phyloP scores from a whole-genome alignment of 1,140 invertebrate species.

The Helicoverpa zea region DNA sequence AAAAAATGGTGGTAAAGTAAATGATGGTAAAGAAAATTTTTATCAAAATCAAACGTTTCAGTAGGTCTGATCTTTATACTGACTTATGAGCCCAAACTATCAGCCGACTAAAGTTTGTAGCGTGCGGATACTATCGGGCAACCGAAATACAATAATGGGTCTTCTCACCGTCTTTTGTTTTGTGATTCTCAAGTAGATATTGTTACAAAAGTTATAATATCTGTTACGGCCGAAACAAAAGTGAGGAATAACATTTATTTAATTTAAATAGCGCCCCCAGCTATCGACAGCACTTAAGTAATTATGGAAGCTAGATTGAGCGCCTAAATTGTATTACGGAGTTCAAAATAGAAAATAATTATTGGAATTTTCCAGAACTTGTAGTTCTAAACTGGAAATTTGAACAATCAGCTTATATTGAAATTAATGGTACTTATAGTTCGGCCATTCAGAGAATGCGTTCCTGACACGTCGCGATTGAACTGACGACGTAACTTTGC shows the following conservation, averaged over 20 bases:
- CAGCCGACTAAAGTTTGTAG: no score
- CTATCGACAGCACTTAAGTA: not conserved
- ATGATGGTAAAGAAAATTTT: no score
- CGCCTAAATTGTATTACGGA: not conserved
- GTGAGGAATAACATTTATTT: constrained; percentile 8
- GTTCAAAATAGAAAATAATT: constrained; percentile 18
- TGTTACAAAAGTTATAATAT: not conserved
- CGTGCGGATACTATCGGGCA: no score
- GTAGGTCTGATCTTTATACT: no score
- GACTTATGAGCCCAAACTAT: no score
- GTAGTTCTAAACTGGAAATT: not conserved
- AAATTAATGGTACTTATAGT: not conserved
- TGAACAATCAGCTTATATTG: constrained; percentile 1
- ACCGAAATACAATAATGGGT: no score
- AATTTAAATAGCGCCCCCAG: not conserved
- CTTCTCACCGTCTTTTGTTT: not conserved
- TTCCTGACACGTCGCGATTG: no score
- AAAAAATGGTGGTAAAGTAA: no score
- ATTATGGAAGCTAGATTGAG: constrained; percentile 7
- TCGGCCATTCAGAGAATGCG: no score
- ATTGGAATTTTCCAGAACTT: constrained; percentile 4
- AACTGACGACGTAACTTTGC: no score
- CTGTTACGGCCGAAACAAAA: not conserved
- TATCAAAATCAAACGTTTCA: no score
- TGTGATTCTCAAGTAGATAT: not conserved